Evolutionary conservation across 2,113 vertebrate species (phyloP), one percentile per base, ranked within the genome.

Genomic region (Sebastes schlegelii): DNA sequence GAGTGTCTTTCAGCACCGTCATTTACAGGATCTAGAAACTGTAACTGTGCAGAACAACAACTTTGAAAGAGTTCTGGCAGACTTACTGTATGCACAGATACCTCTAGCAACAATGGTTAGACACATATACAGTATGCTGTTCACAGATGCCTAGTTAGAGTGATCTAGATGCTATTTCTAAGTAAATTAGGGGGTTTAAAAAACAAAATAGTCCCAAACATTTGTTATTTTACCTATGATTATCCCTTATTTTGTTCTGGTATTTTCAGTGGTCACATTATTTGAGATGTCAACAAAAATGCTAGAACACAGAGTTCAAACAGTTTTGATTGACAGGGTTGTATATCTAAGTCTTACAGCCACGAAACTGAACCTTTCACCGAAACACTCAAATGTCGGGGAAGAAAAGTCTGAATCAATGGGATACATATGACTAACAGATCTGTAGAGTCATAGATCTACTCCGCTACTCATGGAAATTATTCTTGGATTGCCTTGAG

Each of bases 401-500:
- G 26, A 80, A 66, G 48, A 79, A 83, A 87, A 66, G 42, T 76
- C 55, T 12, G 64, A 82, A 77, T 80, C 78, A 86, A 87, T 85
- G 77, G 79, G 49, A 83, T 54, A 66, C 89, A 88, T 77, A 73
- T 88, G 88, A 86, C 19, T 16, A 70, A 68, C 58, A 54, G 71
- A 88, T 79, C 55, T 89, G 42, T 51, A 21, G 11, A 80, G 65
- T 80, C 75, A 79, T 46, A 75, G 72, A 87, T 86, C 66, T 70
- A 75, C 71, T 49, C 45, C 68, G 73, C 48, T 11, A 16, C 82
- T 90, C 79, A 54, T 87, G 87, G 88, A 91, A 92, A 83, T 82
- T 64, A 77, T 90, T 84, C 63, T 66, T 84, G 84, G 84, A 86
- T 86, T 78, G 54, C 84, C 82, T 89, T 89, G 79, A 91, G 73